These are phyloP conservation scores for Odocoileus virginianus DNA, from an alignment of 2,113 vertebrate genomes.

Conservation along the genomic window DNA sequence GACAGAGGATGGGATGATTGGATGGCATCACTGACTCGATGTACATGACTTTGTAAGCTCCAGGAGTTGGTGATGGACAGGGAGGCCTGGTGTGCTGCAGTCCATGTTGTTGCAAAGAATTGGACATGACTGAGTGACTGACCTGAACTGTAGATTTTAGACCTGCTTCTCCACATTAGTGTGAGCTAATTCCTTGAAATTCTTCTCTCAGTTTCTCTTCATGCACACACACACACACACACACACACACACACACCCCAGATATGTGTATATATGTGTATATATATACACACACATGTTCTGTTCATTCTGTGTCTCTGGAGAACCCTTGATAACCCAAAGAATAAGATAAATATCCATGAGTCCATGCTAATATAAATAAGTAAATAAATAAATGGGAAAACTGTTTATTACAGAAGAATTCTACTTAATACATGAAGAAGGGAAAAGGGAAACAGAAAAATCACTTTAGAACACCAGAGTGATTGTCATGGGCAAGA, in stretches of 20 bases:
- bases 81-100: accelerated
- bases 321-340: background rate
- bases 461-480: background rate
- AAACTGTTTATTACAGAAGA: background rate
- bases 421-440: background rate
- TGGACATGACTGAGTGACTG: background rate
- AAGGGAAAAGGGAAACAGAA: background rate
- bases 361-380: background rate
- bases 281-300: background rate
- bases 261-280: background rate
- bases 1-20: no score
- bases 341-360: background rate
- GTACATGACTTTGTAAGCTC: background rate
- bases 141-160: background rate
- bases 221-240: background rate
- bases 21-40: background rate
- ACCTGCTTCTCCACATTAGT: background rate
- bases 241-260: background rate
- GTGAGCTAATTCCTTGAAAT: background rate
- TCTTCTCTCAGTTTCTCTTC: background rate
- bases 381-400: background rate
- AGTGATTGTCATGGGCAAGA: background rate
- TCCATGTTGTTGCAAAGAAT: background rate
- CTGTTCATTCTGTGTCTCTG: background rate
- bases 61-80: background rate